Conservation (phyloP, 2,888 invertebrate genomes). For the Anthrax anthrax region DNA sequence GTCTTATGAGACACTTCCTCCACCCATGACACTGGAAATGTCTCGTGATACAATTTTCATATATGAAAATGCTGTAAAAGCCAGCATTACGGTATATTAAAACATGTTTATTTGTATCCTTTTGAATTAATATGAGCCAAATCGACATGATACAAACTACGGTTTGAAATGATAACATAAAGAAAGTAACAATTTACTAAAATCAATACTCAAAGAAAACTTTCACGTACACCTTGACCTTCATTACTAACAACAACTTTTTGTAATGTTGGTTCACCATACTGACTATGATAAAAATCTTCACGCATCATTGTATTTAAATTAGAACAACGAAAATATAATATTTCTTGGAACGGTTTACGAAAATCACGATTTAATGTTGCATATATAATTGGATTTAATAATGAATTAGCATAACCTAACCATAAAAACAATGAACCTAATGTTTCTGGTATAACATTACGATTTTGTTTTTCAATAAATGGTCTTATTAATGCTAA, state of each 20-base stretch:
- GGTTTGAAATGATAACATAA: too few relatives aligned
- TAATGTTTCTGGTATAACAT: conserved; percentile 57
- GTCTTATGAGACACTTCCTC: too few relatives aligned
- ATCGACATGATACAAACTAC: too few relatives aligned
- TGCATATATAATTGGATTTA: conserved; percentile 94
- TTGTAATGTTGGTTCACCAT: conserved; percentile 56
- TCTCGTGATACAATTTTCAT: too few relatives aligned
- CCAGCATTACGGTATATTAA: too few relatives aligned
- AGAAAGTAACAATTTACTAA: too few relatives aligned
- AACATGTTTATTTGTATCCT: too few relatives aligned
- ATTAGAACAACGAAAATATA: conserved; percentile 79
- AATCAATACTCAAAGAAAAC: conserved; percentile 36
- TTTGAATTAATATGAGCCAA: too few relatives aligned
- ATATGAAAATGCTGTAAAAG: too few relatives aligned
- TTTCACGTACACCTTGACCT: conserved; percentile 33
- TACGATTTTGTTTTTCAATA: conserved; percentile 47
- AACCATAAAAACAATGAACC: conserved; percentile 80
- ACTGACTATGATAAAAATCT: conserved; percentile 84
- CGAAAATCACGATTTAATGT: conserved; percentile 90
- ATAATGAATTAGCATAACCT: conserved; percentile 86
- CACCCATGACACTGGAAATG: too few relatives aligned
- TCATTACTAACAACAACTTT: conserved; percentile 34
- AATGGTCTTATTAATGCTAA: conserved; percentile 83
- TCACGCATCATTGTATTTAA: conserved; percentile 85
- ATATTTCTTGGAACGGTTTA: conserved; percentile 88